Conservation (phyloP, 1,140 invertebrate genomes). For the Drosophila sulfurigaster region DNA sequence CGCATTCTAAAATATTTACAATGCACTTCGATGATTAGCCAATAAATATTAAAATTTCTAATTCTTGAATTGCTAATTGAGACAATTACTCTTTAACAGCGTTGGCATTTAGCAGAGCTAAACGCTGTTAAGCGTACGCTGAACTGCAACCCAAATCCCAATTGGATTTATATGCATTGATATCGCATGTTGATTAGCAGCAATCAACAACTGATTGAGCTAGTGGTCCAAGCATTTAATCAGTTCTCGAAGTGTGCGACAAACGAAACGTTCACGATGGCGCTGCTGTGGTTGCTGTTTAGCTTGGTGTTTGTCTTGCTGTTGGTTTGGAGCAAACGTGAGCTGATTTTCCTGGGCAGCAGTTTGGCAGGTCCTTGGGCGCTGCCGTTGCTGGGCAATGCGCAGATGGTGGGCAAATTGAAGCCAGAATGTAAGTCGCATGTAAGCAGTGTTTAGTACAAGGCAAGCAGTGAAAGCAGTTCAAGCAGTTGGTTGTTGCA, state of each 20-base stretch:
- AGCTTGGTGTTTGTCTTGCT: slow-evolving; percentile 28
- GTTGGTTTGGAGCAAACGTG: slow-evolving; percentile 41
- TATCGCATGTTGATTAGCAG: slow-evolving; percentile 32
- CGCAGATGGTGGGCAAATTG: slow-evolving; percentile 75
- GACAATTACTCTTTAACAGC: too few relatives aligned
- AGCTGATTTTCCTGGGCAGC: slow-evolving; percentile 47
- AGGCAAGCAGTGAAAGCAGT: not conserved
- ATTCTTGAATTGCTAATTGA: too few relatives aligned
- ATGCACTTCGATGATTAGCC: too few relatives aligned
- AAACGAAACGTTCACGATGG: slow-evolving; percentile 32
- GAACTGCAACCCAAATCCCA: slow-evolving; percentile 20
- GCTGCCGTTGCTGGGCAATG: slow-evolving; percentile 73
- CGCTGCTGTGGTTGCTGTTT: slow-evolving; percentile 41
- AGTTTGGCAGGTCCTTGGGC: slow-evolving; percentile 72
- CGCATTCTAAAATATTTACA: too few relatives aligned
- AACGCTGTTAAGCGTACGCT: slow-evolving; percentile 7
- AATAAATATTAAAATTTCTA: too few relatives aligned
- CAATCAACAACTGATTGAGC: slow-evolving; percentile 31
- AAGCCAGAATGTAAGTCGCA: slow-evolving; percentile 71
- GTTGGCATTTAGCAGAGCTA: not conserved
- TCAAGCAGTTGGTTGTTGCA: slow-evolving; percentile 21
- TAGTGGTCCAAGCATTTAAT: not conserved
- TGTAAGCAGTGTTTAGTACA: too few relatives aligned
- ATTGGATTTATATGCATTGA: slow-evolving; percentile 17
- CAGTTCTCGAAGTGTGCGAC: not conserved